Conservation (phyloP, 2,113 vertebrate species). For the Menura novaehollandiae region DNA sequence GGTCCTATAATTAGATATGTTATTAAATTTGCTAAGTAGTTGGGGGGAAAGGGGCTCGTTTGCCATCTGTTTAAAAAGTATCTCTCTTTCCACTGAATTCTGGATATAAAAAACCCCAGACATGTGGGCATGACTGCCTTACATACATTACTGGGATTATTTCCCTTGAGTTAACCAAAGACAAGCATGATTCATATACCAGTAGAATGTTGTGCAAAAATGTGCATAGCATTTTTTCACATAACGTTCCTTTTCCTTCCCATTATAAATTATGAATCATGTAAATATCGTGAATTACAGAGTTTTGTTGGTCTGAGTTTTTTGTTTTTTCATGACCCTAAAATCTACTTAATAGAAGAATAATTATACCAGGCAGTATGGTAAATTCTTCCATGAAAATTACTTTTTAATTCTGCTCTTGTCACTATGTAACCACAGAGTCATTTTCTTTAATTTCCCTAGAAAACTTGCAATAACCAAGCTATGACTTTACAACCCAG, state of each 20-base stretch:
- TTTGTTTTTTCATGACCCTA: conserved; percentile 16
- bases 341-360: background rate
- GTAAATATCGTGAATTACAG: conserved; percentile 13
- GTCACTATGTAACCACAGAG: background rate
- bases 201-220: conserved; percentile 50
- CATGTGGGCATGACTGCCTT: conserved; percentile 57
- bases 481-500: background rate
- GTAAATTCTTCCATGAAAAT: background rate
- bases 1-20: conserved; percentile 44
- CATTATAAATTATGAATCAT: conserved; percentile 43
- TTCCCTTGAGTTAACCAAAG: conserved; percentile 55
- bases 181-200: conserved; percentile 49
- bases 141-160: conserved; percentile 56
- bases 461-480: background rate
- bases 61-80: conserved; percentile 60
- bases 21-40: conserved; percentile 56
- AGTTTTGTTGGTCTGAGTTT: background rate
- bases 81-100: conserved; percentile 52
- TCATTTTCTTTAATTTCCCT: background rate
- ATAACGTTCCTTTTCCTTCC: conserved; percentile 17
- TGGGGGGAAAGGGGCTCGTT: conserved; percentile 36
- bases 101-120: conserved; percentile 57
- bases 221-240: conserved; percentile 45
- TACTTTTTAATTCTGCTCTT: background rate
- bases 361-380: background rate